Evolutionary conservation across 2,113 vertebrate species (phyloP), one percentile per base, ranked within the genome.

Genomic region (Atlantisia rogersi): DNA sequence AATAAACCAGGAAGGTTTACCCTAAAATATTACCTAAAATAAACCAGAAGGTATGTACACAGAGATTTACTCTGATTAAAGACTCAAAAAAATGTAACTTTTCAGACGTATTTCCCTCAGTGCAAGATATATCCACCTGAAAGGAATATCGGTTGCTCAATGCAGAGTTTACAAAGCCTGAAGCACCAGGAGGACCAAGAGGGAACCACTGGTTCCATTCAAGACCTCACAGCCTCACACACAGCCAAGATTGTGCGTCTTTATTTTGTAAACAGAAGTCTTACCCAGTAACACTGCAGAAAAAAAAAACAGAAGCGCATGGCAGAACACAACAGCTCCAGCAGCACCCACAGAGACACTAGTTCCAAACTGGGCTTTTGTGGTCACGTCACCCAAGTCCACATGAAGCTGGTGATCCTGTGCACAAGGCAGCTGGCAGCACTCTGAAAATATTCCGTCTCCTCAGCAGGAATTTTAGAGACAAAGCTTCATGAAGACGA

Each of bases 361-460:
- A n/a, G 50, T 18, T 62, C 69, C 65, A 17, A n/a, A 11, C 20
- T 6, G 50, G 8, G 12, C 5, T 35, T 25, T 50, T 21, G 55
- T 0, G 19, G 15, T 12, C 1, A 1, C 1, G 0, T 48, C 65
- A 24, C 50, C 15, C 28, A 53, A 22, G 50, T 4, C 62, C 67
- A 35, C 4, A 1, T 2, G 18, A 55, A 77, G 64, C 42, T 17
- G 44, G 44, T 46, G 73, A 40, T 63, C 15, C 21, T 8, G 0
- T 0, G 3, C 11, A 60, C 0, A 1, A 55, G 50, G 25, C 1
- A 5, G 15, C 25, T 59, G 46, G 26, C 40, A 70, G 60, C 86
- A 48, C 26, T 24, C 44, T 1, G 1, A 58, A n/a, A 46, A 39
- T 0, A 2, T 6, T 15, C 35, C 7, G 5, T 16, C 71, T 73